These are phyloP conservation scores for Exephanes ischioxanthus DNA, from an alignment of 2,888 invertebrate genomes.

Conservation along the genomic window DNA sequence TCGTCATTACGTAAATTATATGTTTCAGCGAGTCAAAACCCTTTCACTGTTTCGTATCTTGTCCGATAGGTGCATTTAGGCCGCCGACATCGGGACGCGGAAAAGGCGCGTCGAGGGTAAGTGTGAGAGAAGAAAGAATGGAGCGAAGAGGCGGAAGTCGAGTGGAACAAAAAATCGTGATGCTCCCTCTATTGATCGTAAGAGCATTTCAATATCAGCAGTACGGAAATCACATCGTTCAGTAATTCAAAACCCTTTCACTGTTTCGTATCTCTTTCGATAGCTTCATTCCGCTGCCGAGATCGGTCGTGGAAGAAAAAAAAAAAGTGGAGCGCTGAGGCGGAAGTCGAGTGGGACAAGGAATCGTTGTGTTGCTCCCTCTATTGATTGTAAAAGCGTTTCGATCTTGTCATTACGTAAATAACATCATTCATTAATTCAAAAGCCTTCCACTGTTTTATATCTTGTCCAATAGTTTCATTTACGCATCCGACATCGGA, in stretches of 20 bases:
- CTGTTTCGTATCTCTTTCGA: neutral
- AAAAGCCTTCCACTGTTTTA: neutral
- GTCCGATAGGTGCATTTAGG: neutral
- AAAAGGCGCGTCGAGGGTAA: neutral
- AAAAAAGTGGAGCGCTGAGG: conserved; percentile 20
- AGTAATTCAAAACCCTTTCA: neutral
- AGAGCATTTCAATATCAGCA: neutral
- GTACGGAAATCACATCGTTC: too few relatives aligned
- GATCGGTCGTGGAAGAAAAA: conserved; percentile 31
- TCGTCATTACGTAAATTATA: conserved; percentile 16
- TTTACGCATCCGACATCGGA: too few relatives aligned
- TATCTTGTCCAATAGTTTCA: too few relatives aligned
- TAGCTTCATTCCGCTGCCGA: neutral
- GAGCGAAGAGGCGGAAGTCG: conserved; percentile 38
- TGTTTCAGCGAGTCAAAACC: neutral
- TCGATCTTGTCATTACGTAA: conserved; percentile 14
- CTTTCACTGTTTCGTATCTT: neutral
- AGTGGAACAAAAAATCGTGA: conserved; percentile 46
- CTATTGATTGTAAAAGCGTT: neutral
- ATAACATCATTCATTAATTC: neutral
- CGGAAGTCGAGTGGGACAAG: conserved; percentile 52
- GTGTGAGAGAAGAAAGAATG: conserved; percentile 44
- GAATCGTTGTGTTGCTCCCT: conserved; percentile 29
- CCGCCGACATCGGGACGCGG: neutral
- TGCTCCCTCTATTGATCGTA: neutral